A percentile compares a stretch with the other conserved stretches of the same genome.
phyloP scores from a whole-genome alignment of 2,888 invertebrate species.

The Hetaerina titia region DNA sequence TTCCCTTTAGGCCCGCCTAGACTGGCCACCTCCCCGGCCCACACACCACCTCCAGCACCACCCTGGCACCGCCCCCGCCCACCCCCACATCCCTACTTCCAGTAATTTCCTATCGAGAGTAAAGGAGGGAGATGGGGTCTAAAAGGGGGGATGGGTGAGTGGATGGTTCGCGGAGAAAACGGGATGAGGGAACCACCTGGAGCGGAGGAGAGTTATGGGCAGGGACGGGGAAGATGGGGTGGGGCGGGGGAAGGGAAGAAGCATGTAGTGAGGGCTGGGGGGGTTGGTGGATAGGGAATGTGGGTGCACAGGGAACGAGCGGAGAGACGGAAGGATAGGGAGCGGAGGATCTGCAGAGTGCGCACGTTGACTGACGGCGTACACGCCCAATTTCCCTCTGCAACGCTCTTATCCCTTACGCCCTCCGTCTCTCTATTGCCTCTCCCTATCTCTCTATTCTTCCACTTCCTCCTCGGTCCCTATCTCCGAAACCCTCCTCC shows the following conservation, averaged over 20 bases:
- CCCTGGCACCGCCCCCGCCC: neutral
- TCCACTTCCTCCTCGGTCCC: neutral
- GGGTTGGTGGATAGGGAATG: neutral
- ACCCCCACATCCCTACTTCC: slow-evolving; percentile 68
- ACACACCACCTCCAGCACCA: neutral
- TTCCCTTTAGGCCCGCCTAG: neutral
- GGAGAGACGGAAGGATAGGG: neutral
- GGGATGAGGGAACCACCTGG: neutral
- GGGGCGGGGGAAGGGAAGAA: neutral
- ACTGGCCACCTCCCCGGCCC: neutral
- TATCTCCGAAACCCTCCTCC: neutral
- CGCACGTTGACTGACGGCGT: neutral
- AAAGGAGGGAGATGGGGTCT: slow-evolving; percentile 50
- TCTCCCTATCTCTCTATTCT: neutral
- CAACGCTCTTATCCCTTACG: neutral
- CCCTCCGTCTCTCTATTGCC: neutral
- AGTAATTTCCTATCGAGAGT: slow-evolving; percentile 51
- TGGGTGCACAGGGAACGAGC: neutral
- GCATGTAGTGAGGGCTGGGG: neutral
- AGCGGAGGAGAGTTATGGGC: neutral
- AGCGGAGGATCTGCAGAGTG: neutral
- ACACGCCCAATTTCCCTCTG: neutral
- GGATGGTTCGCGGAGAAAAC: slow-evolving; percentile 69
- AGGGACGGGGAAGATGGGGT: slow-evolving; percentile 71
- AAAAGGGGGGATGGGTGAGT: slow-evolving; percentile 71